Percentiles rank a stretch among this genome's conserved stretches.
Evolutionary conservation across 2,113 vertebrate species (phyloP).

Genomic region (Agapornis roseicollis): DNA sequence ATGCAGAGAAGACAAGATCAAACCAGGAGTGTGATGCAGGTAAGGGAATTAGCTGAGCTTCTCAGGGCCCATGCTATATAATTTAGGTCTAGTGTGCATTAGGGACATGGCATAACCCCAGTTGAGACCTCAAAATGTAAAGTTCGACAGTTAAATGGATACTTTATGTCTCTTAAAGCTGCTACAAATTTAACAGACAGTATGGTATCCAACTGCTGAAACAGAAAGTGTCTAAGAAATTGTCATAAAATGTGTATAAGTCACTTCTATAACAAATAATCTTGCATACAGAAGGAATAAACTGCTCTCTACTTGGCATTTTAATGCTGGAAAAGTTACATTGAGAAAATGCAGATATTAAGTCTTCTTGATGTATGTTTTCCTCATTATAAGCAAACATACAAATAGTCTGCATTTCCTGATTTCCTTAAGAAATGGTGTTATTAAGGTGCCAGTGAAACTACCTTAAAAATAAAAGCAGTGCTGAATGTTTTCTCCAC

Average conservation of each 20-base stretch:
- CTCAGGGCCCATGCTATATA: not conserved
- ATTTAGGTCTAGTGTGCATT: not conserved
- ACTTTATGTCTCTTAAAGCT: not conserved
- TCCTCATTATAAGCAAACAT: not conserved
- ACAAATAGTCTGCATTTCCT: not conserved
- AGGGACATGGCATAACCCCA: not conserved
- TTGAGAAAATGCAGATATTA: not conserved
- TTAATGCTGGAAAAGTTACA: not conserved
- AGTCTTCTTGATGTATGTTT: not conserved
- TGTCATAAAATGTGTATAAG: constrained; percentile 19
- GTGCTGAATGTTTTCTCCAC: not conserved
- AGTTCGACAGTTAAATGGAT: not conserved
- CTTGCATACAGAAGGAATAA: constrained; percentile 8
- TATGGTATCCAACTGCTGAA: constrained; percentile 20
- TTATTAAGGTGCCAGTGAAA: not conserved
- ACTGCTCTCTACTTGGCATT: not conserved
- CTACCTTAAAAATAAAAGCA: not conserved
- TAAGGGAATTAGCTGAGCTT: not conserved
- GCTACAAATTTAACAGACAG: not conserved
- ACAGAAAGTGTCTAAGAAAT: not conserved
- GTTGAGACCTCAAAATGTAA: constrained; percentile 17
- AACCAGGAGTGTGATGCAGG: not conserved
- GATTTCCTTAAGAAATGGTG: not conserved
- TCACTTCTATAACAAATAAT: not conserved
- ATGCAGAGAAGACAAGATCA: not conserved